Percentiles rank a stretch among this genome's conserved stretches.
Evolutionary conservation across 1,140 invertebrate genomes (phyloP).

Genomic region (Scylla paramamosain): DNA sequence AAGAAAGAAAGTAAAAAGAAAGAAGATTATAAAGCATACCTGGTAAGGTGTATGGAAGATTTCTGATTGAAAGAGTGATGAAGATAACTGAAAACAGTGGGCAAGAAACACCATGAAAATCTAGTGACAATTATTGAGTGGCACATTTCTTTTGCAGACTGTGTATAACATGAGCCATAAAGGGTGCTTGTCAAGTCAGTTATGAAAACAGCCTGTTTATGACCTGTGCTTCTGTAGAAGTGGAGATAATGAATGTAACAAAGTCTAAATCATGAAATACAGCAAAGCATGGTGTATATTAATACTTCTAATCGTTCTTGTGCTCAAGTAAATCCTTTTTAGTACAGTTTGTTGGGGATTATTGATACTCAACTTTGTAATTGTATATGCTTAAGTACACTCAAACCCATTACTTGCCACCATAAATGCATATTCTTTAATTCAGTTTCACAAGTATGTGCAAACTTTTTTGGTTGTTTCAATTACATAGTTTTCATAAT

Average conservation of each 20-base stretch:
- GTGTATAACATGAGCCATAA: not conserved
- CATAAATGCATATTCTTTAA: no score
- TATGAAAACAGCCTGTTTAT: not conserved
- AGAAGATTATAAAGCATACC: not conserved
- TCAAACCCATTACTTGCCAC: not conserved
- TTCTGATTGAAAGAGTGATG: constrained; percentile 15
- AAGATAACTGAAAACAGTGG: constrained; percentile 14
- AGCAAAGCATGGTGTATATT: not conserved
- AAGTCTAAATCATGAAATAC: not conserved
- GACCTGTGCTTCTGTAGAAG: not conserved
- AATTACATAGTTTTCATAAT: no score
- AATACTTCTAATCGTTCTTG: not conserved
- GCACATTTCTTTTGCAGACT: not conserved
- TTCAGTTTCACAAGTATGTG: no score
- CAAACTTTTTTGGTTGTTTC: no score
- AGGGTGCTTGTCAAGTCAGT: not conserved
- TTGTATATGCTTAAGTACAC: not conserved
- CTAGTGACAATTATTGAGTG: not conserved
- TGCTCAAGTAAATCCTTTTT: not conserved
- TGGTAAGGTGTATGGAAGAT: constrained; percentile 11
- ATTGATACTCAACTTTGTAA: not conserved
- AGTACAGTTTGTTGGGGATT: not conserved
- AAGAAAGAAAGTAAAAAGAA: not conserved
- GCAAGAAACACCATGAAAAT: constrained; percentile 11
- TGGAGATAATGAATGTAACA: not conserved